Percentiles rank a stretch among this genome's conserved stretches.
phyloP scores from a whole-genome alignment of 2,113 vertebrate genomes.

The Actenoides hombroni region DNA sequence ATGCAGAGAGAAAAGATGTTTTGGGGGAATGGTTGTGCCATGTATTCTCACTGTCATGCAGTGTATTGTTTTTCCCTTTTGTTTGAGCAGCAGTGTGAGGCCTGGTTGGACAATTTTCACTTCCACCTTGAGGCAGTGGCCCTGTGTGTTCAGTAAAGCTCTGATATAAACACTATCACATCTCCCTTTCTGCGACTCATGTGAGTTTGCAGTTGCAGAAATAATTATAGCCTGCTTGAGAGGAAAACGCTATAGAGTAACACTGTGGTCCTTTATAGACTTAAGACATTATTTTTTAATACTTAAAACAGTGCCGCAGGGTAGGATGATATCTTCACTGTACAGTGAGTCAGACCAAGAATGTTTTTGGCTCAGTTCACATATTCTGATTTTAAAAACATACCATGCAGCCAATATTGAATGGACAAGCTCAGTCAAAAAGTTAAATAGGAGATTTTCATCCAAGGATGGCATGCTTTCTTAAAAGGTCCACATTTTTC shows the following conservation, averaged over 20 bases:
- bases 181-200: not conserved
- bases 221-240: not conserved
- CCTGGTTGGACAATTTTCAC: not conserved
- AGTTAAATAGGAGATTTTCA: not conserved
- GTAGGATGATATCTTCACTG: not conserved
- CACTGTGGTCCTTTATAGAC: fast-evolving
- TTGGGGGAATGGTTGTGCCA: not conserved
- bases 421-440: not conserved
- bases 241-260: not conserved
- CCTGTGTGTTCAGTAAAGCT: not conserved
- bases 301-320: not conserved
- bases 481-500: not conserved
- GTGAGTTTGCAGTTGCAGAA: not conserved
- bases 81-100: not conserved
- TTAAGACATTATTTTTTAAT: not conserved
- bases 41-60: not conserved
- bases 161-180: not conserved
- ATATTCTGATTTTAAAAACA: not conserved
- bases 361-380: not conserved
- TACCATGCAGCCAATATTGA: not conserved
- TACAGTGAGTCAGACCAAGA: not conserved
- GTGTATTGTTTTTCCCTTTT: not conserved
- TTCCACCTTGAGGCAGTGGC: not conserved
- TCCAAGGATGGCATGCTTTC: not conserved
- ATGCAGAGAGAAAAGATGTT: not conserved